Percentiles rank a stretch among this genome's conserved stretches.
These are phyloP conservation scores for Magallana nippona DNA, from an alignment of 2,888 invertebrate genomes.

Conservation along the genomic window DNA sequence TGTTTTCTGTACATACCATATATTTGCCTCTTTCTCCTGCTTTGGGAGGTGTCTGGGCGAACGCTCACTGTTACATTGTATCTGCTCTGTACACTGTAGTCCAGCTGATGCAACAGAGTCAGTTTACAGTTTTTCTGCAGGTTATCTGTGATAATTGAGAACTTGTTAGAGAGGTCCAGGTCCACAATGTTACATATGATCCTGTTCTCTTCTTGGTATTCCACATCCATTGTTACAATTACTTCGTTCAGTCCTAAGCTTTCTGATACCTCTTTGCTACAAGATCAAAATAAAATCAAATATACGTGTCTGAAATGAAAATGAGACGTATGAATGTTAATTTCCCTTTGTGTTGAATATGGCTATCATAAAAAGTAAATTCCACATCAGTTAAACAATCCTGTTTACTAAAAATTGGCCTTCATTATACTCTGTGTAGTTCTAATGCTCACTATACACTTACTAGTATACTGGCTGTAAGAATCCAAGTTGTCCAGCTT, in stretches of 20 bases:
- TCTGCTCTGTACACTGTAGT: slow-evolving; percentile 86
- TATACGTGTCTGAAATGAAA: background rate
- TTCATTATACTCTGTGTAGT: background rate
- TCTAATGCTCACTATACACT: slow-evolving; percentile 52
- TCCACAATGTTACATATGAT: slow-evolving; percentile 57
- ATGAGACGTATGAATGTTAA: background rate
- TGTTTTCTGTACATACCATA: slow-evolving; percentile 37
- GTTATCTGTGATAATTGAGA: slow-evolving; percentile 84
- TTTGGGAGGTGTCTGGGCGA: slow-evolving; percentile 24
- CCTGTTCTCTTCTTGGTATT: slow-evolving; percentile 57
- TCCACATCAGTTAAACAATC: too few relatives aligned
- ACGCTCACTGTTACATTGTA: slow-evolving; percentile 83
- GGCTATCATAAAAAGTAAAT: too few relatives aligned
- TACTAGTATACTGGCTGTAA: slow-evolving; percentile 90
- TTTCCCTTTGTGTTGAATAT: too few relatives aligned
- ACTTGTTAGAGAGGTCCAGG: slow-evolving; percentile 51
- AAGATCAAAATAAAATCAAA: slow-evolving; percentile 44
- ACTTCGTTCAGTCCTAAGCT: slow-evolving; percentile 86
- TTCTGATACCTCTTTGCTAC: slow-evolving; percentile 88
- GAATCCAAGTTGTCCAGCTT: slow-evolving; percentile 88
- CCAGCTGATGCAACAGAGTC: slow-evolving; percentile 85
- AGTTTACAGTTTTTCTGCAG: slow-evolving; percentile 92
- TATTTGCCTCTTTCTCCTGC: slow-evolving; percentile 47
- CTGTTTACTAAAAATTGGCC: too few relatives aligned
- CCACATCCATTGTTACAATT: slow-evolving; percentile 86